Evolutionary conservation across 2,797 vertebrate species (phyloP).

Genomic region (Oreochromis grahami): DNA sequence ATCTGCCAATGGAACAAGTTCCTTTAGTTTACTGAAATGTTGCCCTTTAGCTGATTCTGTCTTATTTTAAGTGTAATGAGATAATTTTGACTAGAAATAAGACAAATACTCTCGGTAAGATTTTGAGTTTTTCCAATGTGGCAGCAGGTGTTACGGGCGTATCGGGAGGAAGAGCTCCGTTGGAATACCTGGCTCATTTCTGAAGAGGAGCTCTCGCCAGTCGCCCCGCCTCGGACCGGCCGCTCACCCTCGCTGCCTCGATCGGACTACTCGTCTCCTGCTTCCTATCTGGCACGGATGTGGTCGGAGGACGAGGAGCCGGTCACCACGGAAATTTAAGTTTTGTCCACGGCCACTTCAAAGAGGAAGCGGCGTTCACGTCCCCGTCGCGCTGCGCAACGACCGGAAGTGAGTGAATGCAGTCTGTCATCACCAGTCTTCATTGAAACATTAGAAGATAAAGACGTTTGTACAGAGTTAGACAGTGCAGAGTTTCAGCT

Average conservation of each 20-base stretch:
- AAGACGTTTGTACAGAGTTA: background rate
- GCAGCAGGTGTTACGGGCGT: background rate
- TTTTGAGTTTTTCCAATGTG: no score
- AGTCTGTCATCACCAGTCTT: background rate
- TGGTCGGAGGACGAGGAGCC: background rate
- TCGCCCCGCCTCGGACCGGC: accelerated
- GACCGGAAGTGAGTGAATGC: background rate
- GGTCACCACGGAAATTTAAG: background rate
- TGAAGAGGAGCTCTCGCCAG: background rate
- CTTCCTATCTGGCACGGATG: background rate
- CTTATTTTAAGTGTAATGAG: no score
- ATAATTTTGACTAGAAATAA: no score
- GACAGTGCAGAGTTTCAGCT: background rate
- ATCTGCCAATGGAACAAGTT: no score
- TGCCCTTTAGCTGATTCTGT: no score
- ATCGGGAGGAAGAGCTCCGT: background rate
- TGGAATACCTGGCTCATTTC: background rate
- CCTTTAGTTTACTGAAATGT: no score
- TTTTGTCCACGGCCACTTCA: accelerated
- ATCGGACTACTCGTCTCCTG: background rate
- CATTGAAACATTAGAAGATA: background rate
- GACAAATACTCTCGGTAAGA: no score
- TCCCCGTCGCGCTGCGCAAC: accelerated
- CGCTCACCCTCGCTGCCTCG: background rate
- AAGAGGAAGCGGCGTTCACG: background rate